A percentile compares a stretch with the other conserved stretches of the same genome.
These are phyloP conservation scores for Zoanthus gigantus DNA, from an alignment of 92 coral and sea anemone genomes.

Conservation along the genomic window DNA sequence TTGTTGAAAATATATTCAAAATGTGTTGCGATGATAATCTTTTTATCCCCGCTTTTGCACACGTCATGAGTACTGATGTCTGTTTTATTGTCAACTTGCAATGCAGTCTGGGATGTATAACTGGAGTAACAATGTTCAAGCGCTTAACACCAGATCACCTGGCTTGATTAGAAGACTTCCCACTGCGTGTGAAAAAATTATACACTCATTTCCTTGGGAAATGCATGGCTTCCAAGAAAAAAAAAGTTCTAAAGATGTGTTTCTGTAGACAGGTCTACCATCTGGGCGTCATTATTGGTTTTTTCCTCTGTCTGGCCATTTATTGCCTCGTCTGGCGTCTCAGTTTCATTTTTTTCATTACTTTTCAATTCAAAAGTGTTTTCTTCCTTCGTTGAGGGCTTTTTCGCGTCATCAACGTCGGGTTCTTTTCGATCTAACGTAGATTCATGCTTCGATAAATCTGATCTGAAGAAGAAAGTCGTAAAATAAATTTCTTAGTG, in stretches of 20 bases:
- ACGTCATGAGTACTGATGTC: no score
- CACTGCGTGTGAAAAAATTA: no score
- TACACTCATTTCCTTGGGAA: no score
- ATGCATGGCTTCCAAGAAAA: not conserved
- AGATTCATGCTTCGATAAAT: conserved; percentile 1
- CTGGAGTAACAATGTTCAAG: no score
- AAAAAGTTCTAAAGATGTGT: conserved; percentile 3
- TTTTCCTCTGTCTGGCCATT: conserved; percentile 10
- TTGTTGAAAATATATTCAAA: no score
- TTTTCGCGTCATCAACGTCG: not conserved
- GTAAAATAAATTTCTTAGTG: not conserved
- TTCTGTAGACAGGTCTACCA: conserved; percentile 21
- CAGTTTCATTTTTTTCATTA: not conserved
- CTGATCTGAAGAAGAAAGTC: conserved; percentile 8
- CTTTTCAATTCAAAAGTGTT: not conserved
- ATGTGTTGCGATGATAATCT: no score
- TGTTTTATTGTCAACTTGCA: no score
- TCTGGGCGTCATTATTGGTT: not conserved
- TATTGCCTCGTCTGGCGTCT: not conserved
- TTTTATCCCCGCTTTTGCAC: no score
- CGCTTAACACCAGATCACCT: no score
- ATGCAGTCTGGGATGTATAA: no score
- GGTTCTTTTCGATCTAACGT: not conserved
- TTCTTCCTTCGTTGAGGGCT: not conserved
- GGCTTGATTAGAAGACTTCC: no score